These are phyloP conservation scores for Halesus radiatus DNA, from an alignment of 1,140 invertebrate species.

Conservation along the genomic window DNA sequence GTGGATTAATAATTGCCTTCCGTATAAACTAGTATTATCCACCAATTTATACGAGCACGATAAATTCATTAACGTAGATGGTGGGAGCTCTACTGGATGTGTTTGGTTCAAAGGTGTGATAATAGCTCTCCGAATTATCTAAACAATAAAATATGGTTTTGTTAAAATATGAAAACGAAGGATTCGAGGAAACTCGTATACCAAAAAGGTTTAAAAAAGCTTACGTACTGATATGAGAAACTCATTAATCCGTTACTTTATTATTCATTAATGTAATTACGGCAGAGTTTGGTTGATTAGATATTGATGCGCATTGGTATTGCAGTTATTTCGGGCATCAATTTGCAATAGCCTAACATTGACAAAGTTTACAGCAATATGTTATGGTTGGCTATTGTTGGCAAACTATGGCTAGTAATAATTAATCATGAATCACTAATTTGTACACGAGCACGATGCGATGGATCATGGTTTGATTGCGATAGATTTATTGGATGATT, in stretches of 20 bases:
- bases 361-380: conserved; percentile 33
- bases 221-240: too few species aligned
- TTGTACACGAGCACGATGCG: conserved; percentile 29
- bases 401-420: conserved; percentile 29
- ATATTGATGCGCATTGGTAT: too few species aligned
- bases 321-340: background rate
- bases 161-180: too few species aligned
- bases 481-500: conserved; percentile 37
- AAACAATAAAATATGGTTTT: background rate
- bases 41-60: conserved; percentile 50
- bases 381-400: conserved; percentile 32
- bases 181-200: too few species aligned
- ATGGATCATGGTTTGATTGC: conserved; percentile 40
- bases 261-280: too few species aligned
- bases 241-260: too few species aligned
- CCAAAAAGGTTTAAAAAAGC: too few species aligned
- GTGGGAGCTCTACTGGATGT: conserved; percentile 25
- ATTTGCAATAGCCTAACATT: conserved; percentile 12
- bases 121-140: conserved; percentile 11
- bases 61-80: conserved; percentile 54
- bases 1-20: conserved; percentile 53
- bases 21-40: conserved; percentile 55
- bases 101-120: conserved; percentile 29
- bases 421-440: conserved; percentile 42
- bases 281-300: too few species aligned